Evolutionary conservation across 2,797 vertebrate genomes (phyloP), one percentile per base, ranked within the genome.

Genomic region (Sebastolobus altivelis): DNA sequence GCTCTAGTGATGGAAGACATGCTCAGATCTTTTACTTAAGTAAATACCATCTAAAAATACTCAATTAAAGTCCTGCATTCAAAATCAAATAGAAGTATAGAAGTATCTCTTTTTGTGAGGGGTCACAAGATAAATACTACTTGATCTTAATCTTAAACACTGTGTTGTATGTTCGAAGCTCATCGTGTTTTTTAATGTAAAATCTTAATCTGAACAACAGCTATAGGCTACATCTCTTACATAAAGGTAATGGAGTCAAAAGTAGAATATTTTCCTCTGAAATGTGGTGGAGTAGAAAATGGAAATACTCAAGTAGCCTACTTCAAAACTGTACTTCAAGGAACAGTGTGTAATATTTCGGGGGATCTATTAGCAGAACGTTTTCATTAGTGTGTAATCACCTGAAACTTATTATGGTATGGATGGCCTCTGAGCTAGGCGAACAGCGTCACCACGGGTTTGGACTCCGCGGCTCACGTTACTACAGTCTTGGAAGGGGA

Each of bases 321-420:
- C 60, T 65, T 27, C 37, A 65, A 65, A 65, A 40, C 22, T 40
- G 22, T 27, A 35, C 18, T 60, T 12, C 22, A 43, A 43, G 14
- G 40, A 43, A 7, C 40, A 43, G 14, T 43, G 40, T 3, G 2
- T 18, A 7, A 43, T 6, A 43, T 43, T 43, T 18, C 0, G 0
- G 40, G 0, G 0, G 40, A 18, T 43, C 40, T 43, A 43, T 7
- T 43, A 18, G 40, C 40, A 7, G 14, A 43, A 18, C 16, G 14
- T 43, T 43, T 43, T 43, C 40, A 18, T 43, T 43, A 43, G 2
- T 43, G 40, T 43, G 16, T 0, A 43, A 43, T 43, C 40, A 1
- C 40, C 40, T 43, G 40, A 18, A 43, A 43, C 40, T 43, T 43
- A 18, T 43, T 43, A 1, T 43, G 40, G 40, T 43, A 16, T 6